Base-by-base conservation (phyloP, 2,797 vertebrate species). In the Choloepus didactylus region DNA sequence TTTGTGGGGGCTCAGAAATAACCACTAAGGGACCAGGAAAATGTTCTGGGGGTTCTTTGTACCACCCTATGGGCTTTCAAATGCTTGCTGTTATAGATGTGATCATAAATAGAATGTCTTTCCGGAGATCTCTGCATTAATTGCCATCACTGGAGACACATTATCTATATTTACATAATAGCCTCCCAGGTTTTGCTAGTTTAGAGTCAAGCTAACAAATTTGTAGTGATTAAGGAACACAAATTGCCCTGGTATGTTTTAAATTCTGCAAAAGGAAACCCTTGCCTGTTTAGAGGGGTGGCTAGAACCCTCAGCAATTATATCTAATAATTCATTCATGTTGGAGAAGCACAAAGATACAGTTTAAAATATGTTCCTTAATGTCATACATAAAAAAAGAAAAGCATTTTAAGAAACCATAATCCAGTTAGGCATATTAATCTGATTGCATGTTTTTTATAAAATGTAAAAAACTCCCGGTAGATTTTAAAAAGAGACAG, bases 201-300 rank as follows among this genome's bases (percentile, higher is more conserved):
- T 93, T 70, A 4, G 29, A 95, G 70, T 89, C 83, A 94, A 81
- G 93, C 89, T 89, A 91, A 97, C 93, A 95, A 89, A 95, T 95
- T 46, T 95, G 83, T 79, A 93, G 95, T 95, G 93, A 85, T 97
- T 97, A 94, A 84, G 89, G 76, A 95, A 84, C 83, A 80, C 93
- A 96, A 62, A 95, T 97, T 87, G 82, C 89, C 59, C 66, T 35
- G 41, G 64, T 91, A 73, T 62, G 72, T 62, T 94, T 97, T 95
- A 89, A 94, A 93, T 93, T 89, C 79, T 64, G 70, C 83, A 96
- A 93, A 93, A 79, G 89, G 87, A 94, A 94, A 94, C 41, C 64
- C 86, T 62, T 75, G 73, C 66, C 81, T 87, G 38, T 88, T 91
- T 46, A 75, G 83, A 89, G 76, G 84, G 67, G 95, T 85, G 91